Percentiles rank a stretch among this genome's conserved stretches.
phyloP scores from a whole-genome alignment of 1,140 invertebrate species.

The Drosophila truncata region DNA sequence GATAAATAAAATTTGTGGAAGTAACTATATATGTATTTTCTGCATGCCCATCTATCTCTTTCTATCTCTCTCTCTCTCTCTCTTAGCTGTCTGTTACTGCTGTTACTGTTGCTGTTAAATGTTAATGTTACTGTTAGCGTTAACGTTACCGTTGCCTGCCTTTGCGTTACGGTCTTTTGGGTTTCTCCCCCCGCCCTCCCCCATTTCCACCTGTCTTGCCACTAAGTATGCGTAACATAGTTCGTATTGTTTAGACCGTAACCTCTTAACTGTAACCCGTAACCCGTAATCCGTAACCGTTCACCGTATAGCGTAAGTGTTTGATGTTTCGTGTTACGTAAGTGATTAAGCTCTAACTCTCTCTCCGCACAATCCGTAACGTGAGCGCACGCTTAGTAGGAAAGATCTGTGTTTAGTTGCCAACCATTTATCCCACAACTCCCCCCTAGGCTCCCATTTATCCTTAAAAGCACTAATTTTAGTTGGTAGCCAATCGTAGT shows the following conservation, averaged over 20 bases:
- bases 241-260: conserved; percentile 24
- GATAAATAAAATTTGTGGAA: too few relatives aligned
- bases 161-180: conserved; percentile 47
- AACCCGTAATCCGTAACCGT: conserved; percentile 11
- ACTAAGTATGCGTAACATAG: conserved; percentile 48
- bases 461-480: background rate
- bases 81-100: conserved; percentile 26
- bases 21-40: background rate
- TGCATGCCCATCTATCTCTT: conserved; percentile 17
- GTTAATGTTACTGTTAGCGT: conserved; percentile 28
- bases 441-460: background rate
- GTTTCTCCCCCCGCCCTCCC: background rate
- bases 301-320: conserved; percentile 66
- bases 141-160: conserved; percentile 33
- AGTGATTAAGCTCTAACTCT: conserved; percentile 48
- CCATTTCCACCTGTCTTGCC: conserved; percentile 33
- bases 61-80: background rate
- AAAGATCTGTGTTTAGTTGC: conserved; percentile 17
- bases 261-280: conserved; percentile 19
- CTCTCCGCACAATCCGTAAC: conserved; percentile 24
- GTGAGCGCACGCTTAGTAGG: conserved; percentile 49
- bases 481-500: conserved; percentile 40
- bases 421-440: background rate
- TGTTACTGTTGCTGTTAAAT: conserved; percentile 29
- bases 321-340: conserved; percentile 63